phyloP scores from a whole-genome alignment of 53 echinoderm and acorn worm genomes.

The Hippasteria phrygiana region DNA sequence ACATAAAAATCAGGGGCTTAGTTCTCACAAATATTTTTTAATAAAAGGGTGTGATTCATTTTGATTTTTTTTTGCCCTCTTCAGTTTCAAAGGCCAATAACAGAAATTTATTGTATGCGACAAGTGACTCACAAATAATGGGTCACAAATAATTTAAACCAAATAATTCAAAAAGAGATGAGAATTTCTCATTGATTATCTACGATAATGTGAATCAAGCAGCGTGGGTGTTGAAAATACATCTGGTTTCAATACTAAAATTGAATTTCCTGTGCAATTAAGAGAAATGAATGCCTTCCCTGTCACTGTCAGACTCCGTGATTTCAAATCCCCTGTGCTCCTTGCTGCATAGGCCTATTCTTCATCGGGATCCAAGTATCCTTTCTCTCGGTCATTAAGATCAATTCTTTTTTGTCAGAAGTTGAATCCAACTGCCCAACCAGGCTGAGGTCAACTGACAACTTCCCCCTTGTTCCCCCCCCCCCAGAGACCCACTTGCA shows the following conservation, averaged over 20 bases:
- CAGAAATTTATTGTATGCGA: too few species aligned
- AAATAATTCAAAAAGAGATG: background rate
- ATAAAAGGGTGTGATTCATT: too few species aligned
- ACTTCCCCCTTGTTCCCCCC: too few species aligned
- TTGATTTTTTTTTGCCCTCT: too few species aligned
- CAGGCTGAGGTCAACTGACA: too few species aligned
- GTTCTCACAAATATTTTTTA: too few species aligned
- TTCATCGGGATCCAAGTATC: background rate
- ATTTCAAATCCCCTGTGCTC: background rate
- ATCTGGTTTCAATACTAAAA: background rate
- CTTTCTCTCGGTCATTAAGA: background rate
- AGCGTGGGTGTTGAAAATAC: background rate
- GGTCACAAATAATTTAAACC: background rate
- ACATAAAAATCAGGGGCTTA: too few species aligned
- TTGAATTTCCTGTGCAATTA: conserved; percentile 5
- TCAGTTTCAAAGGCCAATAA: too few species aligned
- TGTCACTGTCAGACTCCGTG: background rate
- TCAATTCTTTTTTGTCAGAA: background rate
- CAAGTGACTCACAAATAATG: too few species aligned
- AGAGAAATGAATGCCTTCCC: background rate
- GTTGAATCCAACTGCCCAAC: background rate
- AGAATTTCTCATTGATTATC: background rate
- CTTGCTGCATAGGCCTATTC: too few species aligned
- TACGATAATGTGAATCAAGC: background rate
- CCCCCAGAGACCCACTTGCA: too few species aligned